phyloP scores from a whole-genome alignment of 2,888 invertebrate species.

The Halocaridina rubra region DNA sequence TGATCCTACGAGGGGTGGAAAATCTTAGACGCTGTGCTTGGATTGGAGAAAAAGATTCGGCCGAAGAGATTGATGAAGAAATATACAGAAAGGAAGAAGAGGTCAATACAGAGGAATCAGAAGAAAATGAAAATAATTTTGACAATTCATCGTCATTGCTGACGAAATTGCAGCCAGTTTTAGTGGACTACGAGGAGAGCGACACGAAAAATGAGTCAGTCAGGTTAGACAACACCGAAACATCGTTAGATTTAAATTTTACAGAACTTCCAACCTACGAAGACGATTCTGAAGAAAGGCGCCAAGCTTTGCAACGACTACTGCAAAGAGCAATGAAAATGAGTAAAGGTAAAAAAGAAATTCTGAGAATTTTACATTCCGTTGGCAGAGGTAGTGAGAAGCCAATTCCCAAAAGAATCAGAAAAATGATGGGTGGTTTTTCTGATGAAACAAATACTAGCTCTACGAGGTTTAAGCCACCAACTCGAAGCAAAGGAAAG shows the following conservation, averaged over 20 bases:
- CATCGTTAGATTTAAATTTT: too few species aligned
- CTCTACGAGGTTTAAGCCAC: neutral
- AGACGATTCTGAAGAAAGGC: constrained; percentile 27
- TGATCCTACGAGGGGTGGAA: constrained; percentile 81
- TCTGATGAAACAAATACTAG: neutral
- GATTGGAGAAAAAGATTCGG: constrained; percentile 81
- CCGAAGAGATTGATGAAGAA: constrained; percentile 73
- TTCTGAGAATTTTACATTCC: constrained; percentile 29
- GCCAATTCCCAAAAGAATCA: constrained; percentile 9
- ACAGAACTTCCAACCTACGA: too few species aligned
- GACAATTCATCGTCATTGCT: too few species aligned
- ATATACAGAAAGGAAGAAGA: neutral
- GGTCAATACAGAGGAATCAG: neutral
- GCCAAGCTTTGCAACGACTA: constrained; percentile 9
- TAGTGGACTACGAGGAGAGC: too few species aligned
- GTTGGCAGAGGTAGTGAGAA: neutral
- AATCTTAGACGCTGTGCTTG: constrained; percentile 83
- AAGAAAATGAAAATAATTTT: neutral
- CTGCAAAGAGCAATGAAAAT: constrained; percentile 24
- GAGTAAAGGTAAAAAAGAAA: constrained; percentile 51
- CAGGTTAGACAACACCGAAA: neutral
- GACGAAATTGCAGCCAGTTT: too few species aligned
- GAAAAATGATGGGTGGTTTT: neutral
- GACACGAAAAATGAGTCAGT: too few species aligned
- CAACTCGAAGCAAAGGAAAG: neutral